A percentile compares a stretch with the other conserved stretches of the same genome.
Conservation (phyloP, 2,113 vertebrate genomes). For the Varanus komodoensis region DNA sequence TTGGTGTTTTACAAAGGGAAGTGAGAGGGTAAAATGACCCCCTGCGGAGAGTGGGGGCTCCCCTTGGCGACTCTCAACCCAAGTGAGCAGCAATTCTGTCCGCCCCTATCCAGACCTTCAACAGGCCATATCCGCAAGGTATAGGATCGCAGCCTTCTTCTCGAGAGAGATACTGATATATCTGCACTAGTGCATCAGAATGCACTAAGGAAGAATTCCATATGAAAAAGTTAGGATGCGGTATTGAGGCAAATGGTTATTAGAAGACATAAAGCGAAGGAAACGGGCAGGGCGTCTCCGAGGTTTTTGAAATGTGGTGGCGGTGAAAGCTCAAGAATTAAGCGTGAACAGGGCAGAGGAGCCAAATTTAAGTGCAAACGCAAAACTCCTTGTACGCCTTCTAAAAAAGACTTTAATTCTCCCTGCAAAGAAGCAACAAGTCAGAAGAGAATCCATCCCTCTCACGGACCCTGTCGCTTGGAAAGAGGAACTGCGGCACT, state of each 20-base stretch:
- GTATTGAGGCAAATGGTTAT: no score
- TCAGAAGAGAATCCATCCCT: neutral
- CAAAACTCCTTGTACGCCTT: neutral
- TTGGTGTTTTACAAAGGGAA: neutral
- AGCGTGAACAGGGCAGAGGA: neutral
- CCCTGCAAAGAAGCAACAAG: no score
- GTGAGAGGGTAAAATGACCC: neutral
- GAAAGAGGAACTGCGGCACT: neutral
- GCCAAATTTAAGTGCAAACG: neutral
- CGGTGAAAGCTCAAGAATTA: neutral
- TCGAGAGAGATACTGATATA: no score
- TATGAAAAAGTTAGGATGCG: neutral
- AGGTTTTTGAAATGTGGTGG: neutral
- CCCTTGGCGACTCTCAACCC: neutral
- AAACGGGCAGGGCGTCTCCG: neutral
- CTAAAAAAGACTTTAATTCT: neutral
- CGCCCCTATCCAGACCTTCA: neutral
- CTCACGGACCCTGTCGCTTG: neutral
- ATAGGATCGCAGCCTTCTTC: neutral
- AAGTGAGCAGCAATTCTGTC: neutral
- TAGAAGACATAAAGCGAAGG: neutral
- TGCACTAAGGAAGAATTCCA: neutral
- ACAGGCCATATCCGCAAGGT: no score
- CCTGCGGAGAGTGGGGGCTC: no score
- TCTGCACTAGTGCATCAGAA: no score